Base-by-base conservation (phyloP, 1,140 invertebrate genomes). In the Leguminivora glycinivorella region DNA sequence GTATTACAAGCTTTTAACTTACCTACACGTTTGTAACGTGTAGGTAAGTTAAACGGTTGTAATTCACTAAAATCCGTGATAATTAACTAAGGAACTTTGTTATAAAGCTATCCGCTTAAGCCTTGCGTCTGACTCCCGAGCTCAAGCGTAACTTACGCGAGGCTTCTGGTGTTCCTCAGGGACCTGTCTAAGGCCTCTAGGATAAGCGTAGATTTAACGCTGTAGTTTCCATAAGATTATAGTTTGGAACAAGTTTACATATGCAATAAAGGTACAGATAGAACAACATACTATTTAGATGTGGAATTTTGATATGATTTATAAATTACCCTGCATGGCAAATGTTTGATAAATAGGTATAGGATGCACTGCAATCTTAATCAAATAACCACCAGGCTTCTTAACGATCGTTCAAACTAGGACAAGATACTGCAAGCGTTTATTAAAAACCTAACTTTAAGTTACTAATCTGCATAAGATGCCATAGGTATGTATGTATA, bases 131-230 rank as follows among this genome's bases (percentile, higher is more conserved):
- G 47, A 52, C 19, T 52, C 47, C 19, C 19, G 47, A 52, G 47
- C 22, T 52, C 47, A 22, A 52, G 47, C 47, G 19, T 52, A 52
- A 52, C 47, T 52, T 52, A 52, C 47, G 47, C 47, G 47, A 52
- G 47, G 47, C 17, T 52, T 52, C 47, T 52, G 47, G 17, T 52
- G 47, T 52, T 52, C 47, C 47, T 52, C 17, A 22, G 47, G 47
- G 47, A 52, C 47, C 47, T 52, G 47, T 52, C 47, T 52, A 52
- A 22, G 19, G 19, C 47, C 47, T 17, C 47, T 52, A 52, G 47
- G 47, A 52, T 52, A 19, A 52, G 19, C 47, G 47, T 52, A 52
- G 47, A 52, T 52, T 52, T 52, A 52, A 52, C 47, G 47, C 47
- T 52, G 19, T 52, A 52, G 47, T 52, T 52, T 52, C 47, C 17